Evolutionary conservation across 2,113 vertebrate species (phyloP), one percentile per base, ranked within the genome.

Genomic region (Mobula birostris): DNA sequence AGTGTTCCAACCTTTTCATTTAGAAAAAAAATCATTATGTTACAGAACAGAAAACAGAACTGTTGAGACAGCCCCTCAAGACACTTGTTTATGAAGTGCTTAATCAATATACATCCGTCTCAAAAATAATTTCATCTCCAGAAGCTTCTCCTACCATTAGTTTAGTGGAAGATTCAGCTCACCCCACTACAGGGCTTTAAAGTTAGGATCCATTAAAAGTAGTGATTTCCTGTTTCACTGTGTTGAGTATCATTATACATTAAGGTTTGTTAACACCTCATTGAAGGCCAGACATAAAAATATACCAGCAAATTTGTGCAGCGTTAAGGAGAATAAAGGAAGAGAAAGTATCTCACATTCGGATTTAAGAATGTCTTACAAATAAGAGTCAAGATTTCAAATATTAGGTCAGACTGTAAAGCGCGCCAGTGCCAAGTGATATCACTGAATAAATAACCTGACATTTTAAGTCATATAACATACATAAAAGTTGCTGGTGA

Each of bases 101-200:
- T 72, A 92, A 40, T 92, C 21, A 24, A 17, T 70, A 4, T 92
- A 40, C 90, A 92, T 72, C 17, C 0, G 66, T n/a, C 68, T 92
- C 66, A 70, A 32, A 70, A 87, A 72, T 92, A n/a, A 56, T 92
- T 92, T 72, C 90, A 70, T 72, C 66, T 68, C 40, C 68, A 40
- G 66, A 72, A 2, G n/a, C 19, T 19, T 68, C 36, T 21, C 15
- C 19, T 40, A 66, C 70, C 32, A 92, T 92, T 72, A 40, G 32
- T 27, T 32, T 19, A 72, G 5, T 66, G 15, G 19, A 24, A 72
- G 19, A 7, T 72, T 92, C 32, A 92, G 32, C 66, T 24, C 40
- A 9, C 11, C 4, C 15, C 27, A 3, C 5, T 72, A n/a, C 15
- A 7, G 24, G 32, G 5, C 17, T 12, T 92, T 21, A 24, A 40